Evolutionary conservation across 2,113 vertebrate genomes (phyloP).

Genomic region (Malaclemys terrapin): DNA sequence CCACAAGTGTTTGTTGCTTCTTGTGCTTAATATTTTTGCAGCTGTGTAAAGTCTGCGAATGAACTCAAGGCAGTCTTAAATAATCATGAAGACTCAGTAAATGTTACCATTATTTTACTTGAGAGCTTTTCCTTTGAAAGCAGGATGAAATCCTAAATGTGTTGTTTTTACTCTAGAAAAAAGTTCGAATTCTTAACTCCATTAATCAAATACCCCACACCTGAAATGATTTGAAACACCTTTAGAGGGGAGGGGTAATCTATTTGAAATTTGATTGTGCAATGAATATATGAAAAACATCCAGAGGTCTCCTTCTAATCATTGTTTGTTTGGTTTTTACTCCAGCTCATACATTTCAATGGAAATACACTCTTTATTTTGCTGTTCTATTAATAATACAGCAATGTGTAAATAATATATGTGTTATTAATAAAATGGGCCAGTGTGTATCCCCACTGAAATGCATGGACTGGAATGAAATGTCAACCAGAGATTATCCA

Average conservation of each 20-base stretch:
- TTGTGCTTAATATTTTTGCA: not conserved
- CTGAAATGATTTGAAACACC: not conserved
- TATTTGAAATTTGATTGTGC: not conserved
- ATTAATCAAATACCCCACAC: not conserved
- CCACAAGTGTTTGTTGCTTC: not conserved
- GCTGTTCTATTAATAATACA: slow-evolving; percentile 59
- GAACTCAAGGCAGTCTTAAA: not conserved
- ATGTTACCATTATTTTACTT: not conserved
- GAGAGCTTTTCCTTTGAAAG: not conserved
- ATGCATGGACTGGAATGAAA: slow-evolving; percentile 29
- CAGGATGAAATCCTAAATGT: not conserved
- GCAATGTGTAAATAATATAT: slow-evolving; percentile 61
- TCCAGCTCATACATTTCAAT: not conserved
- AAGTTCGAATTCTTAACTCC: not conserved
- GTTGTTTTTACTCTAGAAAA: not conserved
- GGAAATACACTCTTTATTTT: slow-evolving; percentile 43
- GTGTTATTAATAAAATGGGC: slow-evolving; percentile 44
- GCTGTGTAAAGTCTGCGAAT: not conserved
- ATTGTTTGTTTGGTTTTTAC: not conserved
- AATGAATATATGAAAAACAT: not conserved
- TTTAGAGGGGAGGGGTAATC: not conserved
- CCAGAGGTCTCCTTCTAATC: not conserved
- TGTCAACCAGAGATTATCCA: slow-evolving; percentile 38
- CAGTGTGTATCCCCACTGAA: slow-evolving; percentile 14
- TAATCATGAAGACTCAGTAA: not conserved